phyloP scores from a whole-genome alignment of 2,113 vertebrate genomes.

The Struthio camelus region DNA sequence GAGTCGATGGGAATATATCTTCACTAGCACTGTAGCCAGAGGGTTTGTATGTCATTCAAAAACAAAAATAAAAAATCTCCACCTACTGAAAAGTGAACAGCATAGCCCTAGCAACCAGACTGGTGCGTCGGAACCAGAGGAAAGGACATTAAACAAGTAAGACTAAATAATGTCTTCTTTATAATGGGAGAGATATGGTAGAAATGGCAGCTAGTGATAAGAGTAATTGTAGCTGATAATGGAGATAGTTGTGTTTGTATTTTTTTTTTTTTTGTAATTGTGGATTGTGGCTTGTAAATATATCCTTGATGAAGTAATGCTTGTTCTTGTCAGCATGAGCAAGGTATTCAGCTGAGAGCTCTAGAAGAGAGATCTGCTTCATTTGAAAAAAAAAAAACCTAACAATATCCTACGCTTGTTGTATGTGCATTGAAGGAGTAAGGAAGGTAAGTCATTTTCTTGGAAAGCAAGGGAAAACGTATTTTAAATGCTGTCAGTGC shows the following conservation, averaged over 20 bases:
- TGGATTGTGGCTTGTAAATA: not conserved
- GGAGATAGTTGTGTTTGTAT: not conserved
- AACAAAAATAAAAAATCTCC: slow-evolving; percentile 63
- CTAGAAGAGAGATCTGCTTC: not conserved
- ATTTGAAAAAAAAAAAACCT: not conserved
- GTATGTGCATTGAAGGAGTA: not conserved
- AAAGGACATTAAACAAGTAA: slow-evolving; percentile 5
- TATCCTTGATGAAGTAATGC: not conserved
- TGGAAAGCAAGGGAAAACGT: not conserved
- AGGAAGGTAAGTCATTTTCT: slow-evolving; percentile 41
- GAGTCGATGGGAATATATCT: slow-evolving; percentile 9
- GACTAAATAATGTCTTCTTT: not conserved
- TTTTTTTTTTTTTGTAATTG: not conserved
- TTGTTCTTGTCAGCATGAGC: not conserved
- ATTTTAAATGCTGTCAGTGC: not conserved
- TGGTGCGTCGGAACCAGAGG: not conserved
- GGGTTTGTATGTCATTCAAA: slow-evolving; percentile 64
- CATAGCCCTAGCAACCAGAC: slow-evolving; percentile 61
- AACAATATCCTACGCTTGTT: not conserved
- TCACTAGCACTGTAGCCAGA: not conserved
- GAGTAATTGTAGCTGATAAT: not conserved
- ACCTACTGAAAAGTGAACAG: slow-evolving; percentile 64
- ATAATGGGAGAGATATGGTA: not conserved
- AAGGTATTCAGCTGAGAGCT: not conserved
- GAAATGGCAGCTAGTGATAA: slow-evolving; percentile 1